Base-by-base conservation (phyloP, 1,140 invertebrate species). In the Cotesia glomerata region DNA sequence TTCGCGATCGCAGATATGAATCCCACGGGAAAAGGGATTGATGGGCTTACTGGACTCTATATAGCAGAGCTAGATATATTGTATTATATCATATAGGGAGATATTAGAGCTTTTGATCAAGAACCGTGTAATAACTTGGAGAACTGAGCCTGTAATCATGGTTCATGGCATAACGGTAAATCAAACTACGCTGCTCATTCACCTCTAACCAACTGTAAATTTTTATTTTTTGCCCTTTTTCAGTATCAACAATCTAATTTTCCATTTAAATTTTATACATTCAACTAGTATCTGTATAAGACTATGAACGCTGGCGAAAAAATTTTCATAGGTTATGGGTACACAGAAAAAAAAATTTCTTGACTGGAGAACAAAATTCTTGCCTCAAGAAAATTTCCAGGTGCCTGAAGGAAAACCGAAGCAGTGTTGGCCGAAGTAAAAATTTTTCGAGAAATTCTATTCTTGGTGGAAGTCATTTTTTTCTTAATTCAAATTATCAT, bases 71-170 rank as follows among this genome's bases (percentile, higher is more conserved):
- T 26, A 26, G 1, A 26, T 1, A 26, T 26, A 26, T 26, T 26
- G 26, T 26, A 26, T 26, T 26, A 26, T 3, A 26, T 26, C 26
- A 26, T 26, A 45, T 67, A 71, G 69, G 34, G 62, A 70, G 73
- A 74, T 77, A 77, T 78, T 74, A 74, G 51, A 75, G 75, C 77
- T 80, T 80, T 81, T 79, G 79, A 80, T 78, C 77, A 75, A 77
- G 77, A 66, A 80, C 74, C 74, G 77, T 74, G 52, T 81, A 80
- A 81, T 80, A 78, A 81, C 77, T 81, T 80, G 32, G 74, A 65
- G 67, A 80, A 77, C 74, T 76, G 75, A 76, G 68, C 74, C 49
- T 59, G 73, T 78, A 75, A 79, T 78, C 76, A 72, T 64, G 69
- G 72, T 72, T 73, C 69, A 75, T 32, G 39, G 56, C 72, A 75